A percentile compares a stretch with the other conserved stretches of the same genome.
Evolutionary conservation across 2,113 vertebrate genomes (phyloP).

Genomic region (Trinectes maculatus): DNA sequence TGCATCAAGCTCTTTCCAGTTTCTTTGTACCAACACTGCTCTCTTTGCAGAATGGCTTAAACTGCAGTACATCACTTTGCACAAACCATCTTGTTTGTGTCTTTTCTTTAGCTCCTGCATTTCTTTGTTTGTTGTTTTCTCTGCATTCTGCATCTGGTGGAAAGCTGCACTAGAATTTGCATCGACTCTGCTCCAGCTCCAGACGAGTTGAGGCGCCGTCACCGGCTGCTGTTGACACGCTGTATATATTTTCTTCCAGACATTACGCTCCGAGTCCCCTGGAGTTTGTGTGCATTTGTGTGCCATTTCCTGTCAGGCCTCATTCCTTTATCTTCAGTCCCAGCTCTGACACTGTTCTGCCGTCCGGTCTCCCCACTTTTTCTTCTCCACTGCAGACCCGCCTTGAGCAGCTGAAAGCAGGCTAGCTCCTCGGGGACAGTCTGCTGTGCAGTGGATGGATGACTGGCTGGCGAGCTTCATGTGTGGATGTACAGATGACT

Average conservation of each 20-base stretch:
- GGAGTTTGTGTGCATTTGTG: background rate
- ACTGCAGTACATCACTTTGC: background rate
- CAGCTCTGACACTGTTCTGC: constrained; percentile 42
- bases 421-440: constrained; percentile 73
- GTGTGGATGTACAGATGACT: constrained; percentile 52
- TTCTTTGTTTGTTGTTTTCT: constrained; percentile 2
- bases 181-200: constrained; percentile 1
- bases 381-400: constrained; percentile 49
- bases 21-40: constrained; percentile 13
- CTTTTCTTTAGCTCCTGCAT: constrained; percentile 14
- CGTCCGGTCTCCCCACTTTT: constrained; percentile 50
- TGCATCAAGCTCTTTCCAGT: constrained; percentile 31
- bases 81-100: background rate
- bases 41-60: background rate
- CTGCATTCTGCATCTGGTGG: constrained; percentile 19
- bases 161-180: constrained; percentile 5
- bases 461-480: constrained; percentile 53
- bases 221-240: background rate
- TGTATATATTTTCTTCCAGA: constrained; percentile 2
- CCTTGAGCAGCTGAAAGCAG: constrained; percentile 73
- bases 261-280: constrained; percentile 1
- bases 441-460: constrained; percentile 63
- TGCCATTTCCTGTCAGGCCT: constrained; percentile 21
- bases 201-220: background rate
- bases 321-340: constrained; percentile 34